A percentile compares a stretch with the other conserved stretches of the same genome.
phyloP scores from a whole-genome alignment of 2,797 vertebrate genomes.

The Decapterus maruadsi region DNA sequence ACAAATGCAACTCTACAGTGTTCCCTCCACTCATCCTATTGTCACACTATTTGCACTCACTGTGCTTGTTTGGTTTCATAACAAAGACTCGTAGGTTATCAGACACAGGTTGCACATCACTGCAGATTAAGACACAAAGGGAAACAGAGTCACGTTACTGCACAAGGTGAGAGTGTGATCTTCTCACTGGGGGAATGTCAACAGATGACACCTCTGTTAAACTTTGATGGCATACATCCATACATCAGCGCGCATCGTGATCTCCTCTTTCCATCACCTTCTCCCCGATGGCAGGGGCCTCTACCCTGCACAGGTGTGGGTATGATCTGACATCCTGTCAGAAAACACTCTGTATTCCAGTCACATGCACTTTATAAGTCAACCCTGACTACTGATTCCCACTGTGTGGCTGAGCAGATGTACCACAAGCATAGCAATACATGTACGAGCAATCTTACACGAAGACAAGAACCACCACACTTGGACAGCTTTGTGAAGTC shows the following conservation, averaged over 20 bases:
- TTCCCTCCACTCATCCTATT: constrained; percentile 37
- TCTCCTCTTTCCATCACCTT: constrained; percentile 45
- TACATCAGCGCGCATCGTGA: constrained; percentile 51
- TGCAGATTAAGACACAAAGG: constrained; percentile 17
- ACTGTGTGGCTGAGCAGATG: constrained; percentile 28
- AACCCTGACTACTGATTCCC: constrained; percentile 23
- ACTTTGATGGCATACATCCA: constrained; percentile 65
- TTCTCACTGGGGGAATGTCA: constrained; percentile 48
- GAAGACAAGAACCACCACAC: constrained; percentile 8
- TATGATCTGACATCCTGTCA: constrained; percentile 54
- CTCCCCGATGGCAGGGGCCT: constrained; percentile 28
- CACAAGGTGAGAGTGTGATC: constrained; percentile 38
- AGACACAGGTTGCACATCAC: not conserved
- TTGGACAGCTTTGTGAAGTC: not conserved
- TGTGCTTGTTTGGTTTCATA: constrained; percentile 47
- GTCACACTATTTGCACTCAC: constrained; percentile 51
- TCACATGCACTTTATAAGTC: constrained; percentile 52
- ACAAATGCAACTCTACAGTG: constrained; percentile 21
- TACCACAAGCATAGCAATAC: constrained; percentile 48
- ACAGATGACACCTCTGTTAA: constrained; percentile 69
- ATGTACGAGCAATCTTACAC: not conserved
- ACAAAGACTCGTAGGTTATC: constrained; percentile 37
- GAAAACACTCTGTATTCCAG: constrained; percentile 62
- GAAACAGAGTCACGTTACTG: constrained; percentile 38
- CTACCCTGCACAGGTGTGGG: constrained; percentile 16